Evolutionary conservation across 1,140 invertebrate species (phyloP).

Genomic region (Pemphigus obesinymphae): DNA sequence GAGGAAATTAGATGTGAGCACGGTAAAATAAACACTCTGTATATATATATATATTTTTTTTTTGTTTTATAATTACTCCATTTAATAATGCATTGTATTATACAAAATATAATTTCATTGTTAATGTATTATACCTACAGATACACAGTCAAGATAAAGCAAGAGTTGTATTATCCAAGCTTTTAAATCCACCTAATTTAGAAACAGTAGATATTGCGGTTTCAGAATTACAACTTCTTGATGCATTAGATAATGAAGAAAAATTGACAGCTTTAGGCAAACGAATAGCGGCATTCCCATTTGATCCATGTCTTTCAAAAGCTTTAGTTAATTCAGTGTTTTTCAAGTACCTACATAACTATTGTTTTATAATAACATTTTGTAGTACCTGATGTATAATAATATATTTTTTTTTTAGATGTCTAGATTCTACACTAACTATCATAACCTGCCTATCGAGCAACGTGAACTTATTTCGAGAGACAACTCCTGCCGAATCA

Average conservation of each 20-base stretch:
- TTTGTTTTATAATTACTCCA: no score
- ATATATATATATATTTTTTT: no score
- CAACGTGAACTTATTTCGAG: constrained; percentile 48
- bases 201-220: constrained; percentile 54
- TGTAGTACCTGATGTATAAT: not conserved
- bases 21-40: no score
- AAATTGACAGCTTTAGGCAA: constrained; percentile 58
- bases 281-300: constrained; percentile 53
- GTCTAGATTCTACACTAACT: constrained; percentile 51
- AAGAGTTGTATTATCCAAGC: constrained; percentile 54
- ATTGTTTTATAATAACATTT: not conserved
- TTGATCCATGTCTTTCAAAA: constrained; percentile 57
- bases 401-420: constrained; percentile 49
- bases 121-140: constrained; percentile 43
- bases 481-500: constrained; percentile 47
- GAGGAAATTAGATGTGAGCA: no score
- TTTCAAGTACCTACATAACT: constrained; percentile 53
- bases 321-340: constrained; percentile 55
- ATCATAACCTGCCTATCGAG: constrained; percentile 49
- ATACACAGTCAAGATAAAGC: constrained; percentile 53
- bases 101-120: not conserved
- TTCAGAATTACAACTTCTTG: constrained; percentile 54
- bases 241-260: constrained; percentile 56
- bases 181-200: constrained; percentile 56
- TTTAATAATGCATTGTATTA: not conserved